These are phyloP conservation scores for Arrhamphus sclerolepis DNA, from an alignment of 2,797 vertebrate genomes.

Conservation along the genomic window DNA sequence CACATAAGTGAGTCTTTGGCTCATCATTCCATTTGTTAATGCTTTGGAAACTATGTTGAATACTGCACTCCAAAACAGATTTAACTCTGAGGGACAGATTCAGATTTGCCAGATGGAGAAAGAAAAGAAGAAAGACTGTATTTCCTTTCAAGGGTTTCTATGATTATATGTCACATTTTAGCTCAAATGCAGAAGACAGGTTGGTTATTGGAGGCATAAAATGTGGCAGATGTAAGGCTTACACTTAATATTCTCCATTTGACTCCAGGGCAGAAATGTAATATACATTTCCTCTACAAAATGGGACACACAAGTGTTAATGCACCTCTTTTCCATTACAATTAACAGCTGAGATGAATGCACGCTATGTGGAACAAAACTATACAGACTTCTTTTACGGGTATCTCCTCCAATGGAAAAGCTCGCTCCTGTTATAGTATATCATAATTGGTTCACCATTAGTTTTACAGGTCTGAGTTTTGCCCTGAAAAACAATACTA, in stretches of 20 bases:
- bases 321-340: slow-evolving; percentile 46
- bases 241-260: slow-evolving; percentile 36
- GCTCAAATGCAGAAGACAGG: slow-evolving; percentile 39
- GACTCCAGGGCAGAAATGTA: slow-evolving; percentile 16
- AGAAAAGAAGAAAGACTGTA: slow-evolving; percentile 6
- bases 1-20: slow-evolving; percentile 28
- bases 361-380: slow-evolving; percentile 46
- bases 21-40: slow-evolving; percentile 35
- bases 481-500: slow-evolving; percentile 55
- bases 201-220: slow-evolving; percentile 40
- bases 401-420: slow-evolving; percentile 54
- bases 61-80: slow-evolving; percentile 27
- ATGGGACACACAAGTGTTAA: slow-evolving; percentile 29
- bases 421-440: slow-evolving; percentile 44
- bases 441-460: slow-evolving; percentile 59
- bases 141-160: slow-evolving; percentile 12
- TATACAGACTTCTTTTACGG: slow-evolving; percentile 29
- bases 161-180: slow-evolving; percentile 33
- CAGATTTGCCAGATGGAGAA: slow-evolving; percentile 6
- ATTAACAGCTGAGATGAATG: slow-evolving; percentile 58
- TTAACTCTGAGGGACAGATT: slow-evolving; percentile 17
- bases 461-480: slow-evolving; percentile 62
- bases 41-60: slow-evolving; percentile 27
- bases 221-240: slow-evolving; percentile 35
- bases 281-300: slow-evolving; percentile 35